Percentiles rank a stretch among this genome's conserved stretches.
These are phyloP conservation scores for Dipodomys merriami DNA, from an alignment of 2,113 vertebrate species.

Conservation along the genomic window DNA sequence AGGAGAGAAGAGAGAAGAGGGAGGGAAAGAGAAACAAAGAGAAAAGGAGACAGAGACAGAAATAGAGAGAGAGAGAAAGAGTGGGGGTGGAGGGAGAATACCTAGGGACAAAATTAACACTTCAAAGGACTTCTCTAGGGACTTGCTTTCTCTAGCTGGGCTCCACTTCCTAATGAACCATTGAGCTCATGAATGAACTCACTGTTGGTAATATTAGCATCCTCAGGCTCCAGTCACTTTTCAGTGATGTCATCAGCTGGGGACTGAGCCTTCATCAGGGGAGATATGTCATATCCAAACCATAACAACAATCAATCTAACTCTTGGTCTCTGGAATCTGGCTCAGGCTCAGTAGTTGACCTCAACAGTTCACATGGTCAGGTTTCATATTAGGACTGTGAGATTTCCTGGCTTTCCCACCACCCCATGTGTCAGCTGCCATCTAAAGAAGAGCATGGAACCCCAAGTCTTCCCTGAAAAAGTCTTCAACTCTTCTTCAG, in stretches of 20 bases:
- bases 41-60: not conserved
- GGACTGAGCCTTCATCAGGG: not conserved
- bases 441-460: not conserved
- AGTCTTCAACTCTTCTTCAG: not conserved
- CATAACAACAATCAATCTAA: not conserved
- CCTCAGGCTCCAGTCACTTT: not conserved
- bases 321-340: not conserved
- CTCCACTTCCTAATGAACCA: not conserved
- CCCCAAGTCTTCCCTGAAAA: not conserved
- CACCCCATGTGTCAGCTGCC: not conserved
- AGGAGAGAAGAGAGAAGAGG: not conserved
- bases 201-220: not conserved
- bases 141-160: not conserved
- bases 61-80: not conserved
- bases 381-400: not conserved
- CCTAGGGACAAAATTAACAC: not conserved
- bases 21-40: not conserved
- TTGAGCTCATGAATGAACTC: not conserved
- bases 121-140: not conserved
- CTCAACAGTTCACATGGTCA: not conserved
- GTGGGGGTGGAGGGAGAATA: too few species aligned
- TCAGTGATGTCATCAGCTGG: not conserved
- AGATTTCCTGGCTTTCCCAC: not conserved
- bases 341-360: not conserved
- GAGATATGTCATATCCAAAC: not conserved